Evolutionary conservation across 2,113 vertebrate genomes (phyloP).

Genomic region (Clarias batrachus): DNA sequence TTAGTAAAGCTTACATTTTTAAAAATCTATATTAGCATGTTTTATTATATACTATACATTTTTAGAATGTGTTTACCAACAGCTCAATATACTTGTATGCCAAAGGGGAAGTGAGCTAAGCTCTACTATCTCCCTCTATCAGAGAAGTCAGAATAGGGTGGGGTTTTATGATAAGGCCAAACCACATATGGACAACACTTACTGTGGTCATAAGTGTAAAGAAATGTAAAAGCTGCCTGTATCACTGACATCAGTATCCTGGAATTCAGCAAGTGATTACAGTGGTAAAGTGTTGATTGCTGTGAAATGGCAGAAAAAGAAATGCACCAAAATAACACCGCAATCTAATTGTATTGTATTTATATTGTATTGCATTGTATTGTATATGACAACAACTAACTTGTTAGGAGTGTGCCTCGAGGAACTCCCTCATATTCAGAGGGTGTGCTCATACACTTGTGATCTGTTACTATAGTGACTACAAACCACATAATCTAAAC

Average conservation of each 20-base stretch:
- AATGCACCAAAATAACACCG: neutral
- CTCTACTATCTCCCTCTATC: neutral
- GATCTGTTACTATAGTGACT: slow-evolving; percentile 17
- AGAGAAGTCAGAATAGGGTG: neutral
- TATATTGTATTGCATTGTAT: neutral
- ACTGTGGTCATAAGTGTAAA: neutral
- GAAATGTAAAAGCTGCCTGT: neutral
- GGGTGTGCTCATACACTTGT: neutral
- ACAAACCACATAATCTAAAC: slow-evolving; percentile 1
- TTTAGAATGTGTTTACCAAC: neutral
- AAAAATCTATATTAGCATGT: neutral
- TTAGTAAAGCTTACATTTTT: neutral
- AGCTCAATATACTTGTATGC: neutral
- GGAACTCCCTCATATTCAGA: neutral
- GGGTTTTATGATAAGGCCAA: slow-evolving; percentile 28
- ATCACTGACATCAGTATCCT: neutral
- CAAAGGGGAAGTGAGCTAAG: neutral
- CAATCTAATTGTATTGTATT: neutral
- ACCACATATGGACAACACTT: neutral
- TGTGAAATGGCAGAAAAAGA: neutral
- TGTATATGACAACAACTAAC: neutral
- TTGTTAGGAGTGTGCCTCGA: neutral
- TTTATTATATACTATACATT: neutral
- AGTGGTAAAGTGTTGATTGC: neutral
- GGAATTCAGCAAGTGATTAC: slow-evolving; percentile 1